These are phyloP conservation scores for Promerops cafer DNA, from an alignment of 2,113 vertebrate species.

Conservation along the genomic window DNA sequence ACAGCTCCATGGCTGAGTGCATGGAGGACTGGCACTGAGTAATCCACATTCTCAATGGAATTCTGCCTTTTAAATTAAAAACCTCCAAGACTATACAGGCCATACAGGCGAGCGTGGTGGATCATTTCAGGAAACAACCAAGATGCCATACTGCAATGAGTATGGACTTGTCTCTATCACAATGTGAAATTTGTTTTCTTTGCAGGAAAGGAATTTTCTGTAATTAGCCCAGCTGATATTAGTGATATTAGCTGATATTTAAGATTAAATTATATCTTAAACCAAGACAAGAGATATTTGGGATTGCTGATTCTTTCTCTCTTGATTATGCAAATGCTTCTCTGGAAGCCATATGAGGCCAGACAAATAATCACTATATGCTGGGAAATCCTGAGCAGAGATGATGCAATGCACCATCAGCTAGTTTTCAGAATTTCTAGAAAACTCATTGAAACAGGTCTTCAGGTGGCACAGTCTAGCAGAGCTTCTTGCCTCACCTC, in stretches of 20 bases:
- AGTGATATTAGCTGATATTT: too few species aligned
- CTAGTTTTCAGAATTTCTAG: not conserved
- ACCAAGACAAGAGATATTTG: not conserved
- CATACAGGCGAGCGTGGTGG: too few species aligned
- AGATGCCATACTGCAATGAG: not conserved
- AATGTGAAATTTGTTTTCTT: not conserved
- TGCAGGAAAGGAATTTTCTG: not conserved
- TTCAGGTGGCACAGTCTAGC: not conserved
- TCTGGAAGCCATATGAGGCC: not conserved
- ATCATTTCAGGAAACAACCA: not conserved
- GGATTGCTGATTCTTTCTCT: not conserved
- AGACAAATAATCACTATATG: not conserved
- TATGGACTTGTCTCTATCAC: not conserved
- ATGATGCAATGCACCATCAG: not conserved
- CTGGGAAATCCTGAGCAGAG: not conserved
- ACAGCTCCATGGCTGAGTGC: rapidly evolving
- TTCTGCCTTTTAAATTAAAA: too few species aligned
- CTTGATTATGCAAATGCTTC: not conserved
- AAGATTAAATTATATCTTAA: not conserved
- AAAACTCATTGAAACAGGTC: not conserved
- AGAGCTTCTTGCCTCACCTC: not conserved
- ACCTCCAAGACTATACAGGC: too few species aligned
- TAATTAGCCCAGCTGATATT: not conserved
- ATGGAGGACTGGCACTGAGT: not conserved
- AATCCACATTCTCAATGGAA: too few species aligned